phyloP scores from a whole-genome alignment of 1,140 invertebrate genomes.

The Apocrypta bakeri region DNA sequence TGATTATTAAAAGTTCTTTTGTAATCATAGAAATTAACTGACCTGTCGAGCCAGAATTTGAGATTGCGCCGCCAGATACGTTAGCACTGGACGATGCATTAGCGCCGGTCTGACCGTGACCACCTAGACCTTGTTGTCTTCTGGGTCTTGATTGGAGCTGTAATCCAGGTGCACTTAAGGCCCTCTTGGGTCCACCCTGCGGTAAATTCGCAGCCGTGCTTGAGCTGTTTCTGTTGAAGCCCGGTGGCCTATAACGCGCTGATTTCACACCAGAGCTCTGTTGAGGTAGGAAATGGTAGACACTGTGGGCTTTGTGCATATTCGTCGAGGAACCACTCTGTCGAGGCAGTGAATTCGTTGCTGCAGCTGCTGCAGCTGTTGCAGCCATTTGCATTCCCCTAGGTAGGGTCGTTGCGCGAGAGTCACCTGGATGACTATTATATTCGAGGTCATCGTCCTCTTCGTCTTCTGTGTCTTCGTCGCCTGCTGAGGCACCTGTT shows the following conservation, averaged over 20 bases:
- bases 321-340: constrained; percentile 74
- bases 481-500: constrained; percentile 75
- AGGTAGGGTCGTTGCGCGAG: constrained; percentile 78
- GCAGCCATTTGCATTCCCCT: constrained; percentile 79
- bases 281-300: constrained; percentile 77
- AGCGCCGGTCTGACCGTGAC: neutral
- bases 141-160: constrained; percentile 68
- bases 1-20: no score
- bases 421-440: constrained; percentile 60
- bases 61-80: constrained; percentile 65
- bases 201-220: constrained; percentile 61
- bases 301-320: constrained; percentile 82
- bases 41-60: constrained; percentile 52
- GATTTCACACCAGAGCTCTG: constrained; percentile 83
- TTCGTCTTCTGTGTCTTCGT: constrained; percentile 79
- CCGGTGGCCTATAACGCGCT: constrained; percentile 88
- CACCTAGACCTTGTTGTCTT: neutral
- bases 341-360: constrained; percentile 84
- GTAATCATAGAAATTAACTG: neutral
- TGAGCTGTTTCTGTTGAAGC: constrained; percentile 76
- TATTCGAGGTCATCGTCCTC: constrained; percentile 73
- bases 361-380: constrained; percentile 56
- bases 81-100: constrained; percentile 61
- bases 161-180: constrained; percentile 82
- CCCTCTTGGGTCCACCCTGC: constrained; percentile 77